Base-by-base conservation (phyloP, 2,797 vertebrate species). In the Dicrostonyx torquatus region DNA sequence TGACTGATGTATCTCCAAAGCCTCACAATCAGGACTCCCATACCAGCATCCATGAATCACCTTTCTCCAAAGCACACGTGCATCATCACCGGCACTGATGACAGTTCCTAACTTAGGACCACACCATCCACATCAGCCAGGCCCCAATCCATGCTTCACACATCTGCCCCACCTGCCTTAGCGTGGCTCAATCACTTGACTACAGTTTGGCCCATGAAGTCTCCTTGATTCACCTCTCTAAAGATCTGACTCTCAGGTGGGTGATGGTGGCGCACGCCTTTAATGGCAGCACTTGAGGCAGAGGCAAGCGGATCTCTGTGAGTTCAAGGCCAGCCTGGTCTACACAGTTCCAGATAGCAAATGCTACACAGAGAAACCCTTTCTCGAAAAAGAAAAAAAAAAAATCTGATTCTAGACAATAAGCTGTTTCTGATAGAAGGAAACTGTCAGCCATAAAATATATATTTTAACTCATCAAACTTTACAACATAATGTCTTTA, bases 361-460 rank as follows among this genome's bases (percentile, higher is more conserved):
- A 3, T 3, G 37, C 37, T 34, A n/a, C 14, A 17, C 34, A 68
- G 34, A 68, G 34, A 68, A 68, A 68, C 14, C 66, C 34, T 40
- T 37, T 40, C 37, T 72, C 10, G 24, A 40, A 40, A 20, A 24
- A 72, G 6, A 2, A 20, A 45, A 75, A 20, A 45, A 75, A 45
- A 75, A 45, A 13, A 31, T 45, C 73, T 73, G 70, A 73, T 73
- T 90, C 87, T 15, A 76, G 73, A 76, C 37, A 43, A 92, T 70
- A 82, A 78, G 73, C 29, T 29, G 90, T 87, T 96, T 87, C 80
- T 82, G 34, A 34, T 43, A 93, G 78, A 60, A 77, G 34, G 76
- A 14, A 94, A 93, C 60, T 29, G 82, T 84, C 87, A 93, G 40
- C 48, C 34, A 92, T 55, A 95, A 90, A 89, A 88, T 18, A 90